phyloP scores from a whole-genome alignment of 2,113 vertebrate genomes.

The Hemichromis elongatus region DNA sequence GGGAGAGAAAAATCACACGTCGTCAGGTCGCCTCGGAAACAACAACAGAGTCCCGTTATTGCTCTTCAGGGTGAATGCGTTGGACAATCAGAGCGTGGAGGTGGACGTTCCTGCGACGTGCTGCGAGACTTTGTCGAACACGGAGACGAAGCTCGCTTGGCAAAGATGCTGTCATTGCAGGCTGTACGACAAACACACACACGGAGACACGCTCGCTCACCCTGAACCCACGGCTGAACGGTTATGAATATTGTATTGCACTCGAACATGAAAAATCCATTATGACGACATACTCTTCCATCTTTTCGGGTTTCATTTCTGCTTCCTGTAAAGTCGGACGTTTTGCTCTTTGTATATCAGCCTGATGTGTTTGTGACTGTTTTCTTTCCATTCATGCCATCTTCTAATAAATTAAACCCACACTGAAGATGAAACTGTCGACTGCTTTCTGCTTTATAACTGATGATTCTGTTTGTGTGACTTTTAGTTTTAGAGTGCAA shows the following conservation, averaged over 20 bases:
- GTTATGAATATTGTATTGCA: slow-evolving; percentile 53
- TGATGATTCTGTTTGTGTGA: neutral
- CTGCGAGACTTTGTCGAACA: neutral
- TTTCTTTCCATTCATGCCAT: slow-evolving; percentile 63
- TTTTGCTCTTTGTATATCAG: slow-evolving; percentile 39
- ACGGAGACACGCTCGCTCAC: neutral
- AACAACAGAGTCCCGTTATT: neutral
- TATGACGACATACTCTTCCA: slow-evolving; percentile 23
- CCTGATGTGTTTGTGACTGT: slow-evolving; percentile 58
- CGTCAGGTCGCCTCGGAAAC: fast-evolving
- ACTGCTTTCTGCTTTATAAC: neutral
- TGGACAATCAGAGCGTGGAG: neutral
- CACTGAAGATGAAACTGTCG: slow-evolving; percentile 24
- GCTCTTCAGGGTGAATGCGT: neutral
- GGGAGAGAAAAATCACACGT: neutral
- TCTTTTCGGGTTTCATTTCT: slow-evolving; percentile 11
- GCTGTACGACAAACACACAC: neutral
- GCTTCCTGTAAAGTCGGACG: neutral
- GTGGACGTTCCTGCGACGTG: neutral
- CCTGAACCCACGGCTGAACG: slow-evolving; percentile 7
- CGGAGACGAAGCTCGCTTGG: neutral
- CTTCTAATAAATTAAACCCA: slow-evolving; percentile 65
- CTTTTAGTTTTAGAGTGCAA: neutral
- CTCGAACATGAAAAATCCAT: slow-evolving; percentile 58
- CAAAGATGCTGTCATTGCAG: slow-evolving; percentile 23